Conservation (phyloP, 2,113 vertebrate species). For the Microcebus ravelobensis region DNA sequence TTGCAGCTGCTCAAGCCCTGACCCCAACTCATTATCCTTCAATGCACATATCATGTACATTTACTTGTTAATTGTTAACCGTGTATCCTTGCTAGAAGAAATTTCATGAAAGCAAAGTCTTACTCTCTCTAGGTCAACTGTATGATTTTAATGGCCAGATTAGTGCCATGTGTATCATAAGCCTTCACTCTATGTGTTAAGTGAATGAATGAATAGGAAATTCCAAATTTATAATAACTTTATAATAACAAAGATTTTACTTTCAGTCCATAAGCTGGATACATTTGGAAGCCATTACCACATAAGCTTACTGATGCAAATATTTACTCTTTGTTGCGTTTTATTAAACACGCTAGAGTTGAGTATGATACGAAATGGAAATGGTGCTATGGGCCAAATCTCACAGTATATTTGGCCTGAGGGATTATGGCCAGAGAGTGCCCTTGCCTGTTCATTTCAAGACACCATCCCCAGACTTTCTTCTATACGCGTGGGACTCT, state of each 20-base stretch:
- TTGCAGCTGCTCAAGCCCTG: neutral
- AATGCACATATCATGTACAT: neutral
- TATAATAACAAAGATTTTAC: neutral
- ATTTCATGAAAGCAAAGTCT: neutral
- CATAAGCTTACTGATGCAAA: slow-evolving; percentile 58
- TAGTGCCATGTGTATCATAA: neutral
- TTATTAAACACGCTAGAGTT: slow-evolving; percentile 64
- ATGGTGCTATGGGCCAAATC: slow-evolving; percentile 7
- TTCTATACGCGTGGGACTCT: slow-evolving; percentile 18
- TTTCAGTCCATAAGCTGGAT: neutral
- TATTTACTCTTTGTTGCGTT: slow-evolving; percentile 45
- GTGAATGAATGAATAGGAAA: slow-evolving; percentile 23
- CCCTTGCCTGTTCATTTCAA: slow-evolving; percentile 43
- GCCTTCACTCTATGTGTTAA: neutral
- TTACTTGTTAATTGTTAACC: neutral
- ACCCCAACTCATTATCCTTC: neutral
- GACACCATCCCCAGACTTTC: slow-evolving; percentile 34
- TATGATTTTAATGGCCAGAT: neutral
- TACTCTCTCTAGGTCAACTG: neutral
- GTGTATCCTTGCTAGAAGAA: neutral
- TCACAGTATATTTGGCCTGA: slow-evolving; percentile 30
- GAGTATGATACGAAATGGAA: slow-evolving; percentile 56
- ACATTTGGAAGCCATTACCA: neutral
- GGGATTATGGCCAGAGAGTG: neutral
- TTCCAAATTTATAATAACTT: neutral